Conservation (phyloP, 2,113 vertebrate genomes). For the Gallinago undulata region DNA sequence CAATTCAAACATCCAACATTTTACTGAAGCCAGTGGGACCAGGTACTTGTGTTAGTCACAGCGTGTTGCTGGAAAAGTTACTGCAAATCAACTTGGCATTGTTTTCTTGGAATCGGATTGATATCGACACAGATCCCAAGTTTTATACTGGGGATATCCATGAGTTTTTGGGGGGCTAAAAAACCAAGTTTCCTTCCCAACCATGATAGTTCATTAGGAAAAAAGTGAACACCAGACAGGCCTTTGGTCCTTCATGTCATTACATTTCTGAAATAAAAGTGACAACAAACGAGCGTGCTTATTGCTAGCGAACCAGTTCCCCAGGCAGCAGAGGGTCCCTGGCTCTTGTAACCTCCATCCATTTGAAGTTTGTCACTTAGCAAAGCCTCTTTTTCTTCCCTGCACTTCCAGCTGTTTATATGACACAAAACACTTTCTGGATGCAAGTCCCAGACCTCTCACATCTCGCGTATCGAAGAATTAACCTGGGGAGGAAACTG, state of each 20-base stretch:
- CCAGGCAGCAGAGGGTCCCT: neutral
- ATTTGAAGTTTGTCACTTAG: neutral
- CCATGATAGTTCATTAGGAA: neutral
- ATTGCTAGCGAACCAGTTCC: neutral
- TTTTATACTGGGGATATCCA: neutral
- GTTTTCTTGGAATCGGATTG: neutral
- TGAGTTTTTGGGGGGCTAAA: neutral
- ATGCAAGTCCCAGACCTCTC: constrained; percentile 31
- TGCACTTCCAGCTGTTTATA: constrained; percentile 16
- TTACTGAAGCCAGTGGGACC: neutral
- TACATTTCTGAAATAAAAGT: neutral
- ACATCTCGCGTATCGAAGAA: neutral
- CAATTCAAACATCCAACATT: neutral
- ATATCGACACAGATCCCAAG: neutral
- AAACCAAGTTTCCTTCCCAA: neutral
- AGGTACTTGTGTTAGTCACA: neutral
- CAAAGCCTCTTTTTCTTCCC: neutral
- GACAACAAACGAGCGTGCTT: neutral
- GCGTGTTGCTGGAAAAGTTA: neutral
- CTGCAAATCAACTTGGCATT: rapidly evolving
- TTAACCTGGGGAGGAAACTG: constrained; percentile 30
- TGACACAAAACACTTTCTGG: neutral
- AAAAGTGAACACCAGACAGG: neutral
- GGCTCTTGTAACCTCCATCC: neutral
- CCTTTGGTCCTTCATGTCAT: neutral